Base-by-base conservation (phyloP, 2,888 invertebrate genomes). In the Peribatodes rhomboidaria region DNA sequence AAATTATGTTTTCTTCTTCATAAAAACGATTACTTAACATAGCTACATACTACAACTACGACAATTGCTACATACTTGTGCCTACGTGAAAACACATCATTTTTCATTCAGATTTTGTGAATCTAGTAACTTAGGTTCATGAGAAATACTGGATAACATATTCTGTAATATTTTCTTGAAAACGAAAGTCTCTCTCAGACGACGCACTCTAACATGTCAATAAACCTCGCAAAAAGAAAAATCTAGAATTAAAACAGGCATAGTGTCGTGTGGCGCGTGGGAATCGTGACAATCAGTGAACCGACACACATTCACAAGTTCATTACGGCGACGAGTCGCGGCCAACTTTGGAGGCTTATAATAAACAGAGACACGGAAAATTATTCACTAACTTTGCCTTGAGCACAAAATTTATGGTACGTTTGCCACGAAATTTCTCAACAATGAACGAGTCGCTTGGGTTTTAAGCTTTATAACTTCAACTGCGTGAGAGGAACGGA, bases 321-420 rank as follows among this genome's bases (percentile, higher is more conserved):
- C 86, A 88, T 90, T 88, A 86, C 84, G 82, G 76, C 82, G 86
- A 83, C 85, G 84, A 87, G 85, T 86, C 81, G 78, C 81, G 76
- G 79, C 81, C 78, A 89, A 90, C 89, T 90, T 89, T 81, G 79
- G 80, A 80, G 79, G 89, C 87, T 88, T 88, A 91, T 89, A 90
- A 90, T 90, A 90, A 90, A 90, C 92, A 91, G 90, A 90, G 89
- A 91, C 90, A 90, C 85, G 86, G 89, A 88, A 88, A 90, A 91
- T 92, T 91, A 91, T 91, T 91, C 90, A 85, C 85, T 85, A 90
- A 92, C 89, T 91, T 92, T 85, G 83, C 76, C 82, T 85, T 82
- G 86, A 88, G 87, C 84, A 83, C 79, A 81, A 87, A 91, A 91
- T 92, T 91, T 92, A 91, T 91, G 89, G 89, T 88, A 89, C 87